Evolutionary conservation across 1,140 invertebrate species (phyloP).

Genomic region (Drosophila lini): DNA sequence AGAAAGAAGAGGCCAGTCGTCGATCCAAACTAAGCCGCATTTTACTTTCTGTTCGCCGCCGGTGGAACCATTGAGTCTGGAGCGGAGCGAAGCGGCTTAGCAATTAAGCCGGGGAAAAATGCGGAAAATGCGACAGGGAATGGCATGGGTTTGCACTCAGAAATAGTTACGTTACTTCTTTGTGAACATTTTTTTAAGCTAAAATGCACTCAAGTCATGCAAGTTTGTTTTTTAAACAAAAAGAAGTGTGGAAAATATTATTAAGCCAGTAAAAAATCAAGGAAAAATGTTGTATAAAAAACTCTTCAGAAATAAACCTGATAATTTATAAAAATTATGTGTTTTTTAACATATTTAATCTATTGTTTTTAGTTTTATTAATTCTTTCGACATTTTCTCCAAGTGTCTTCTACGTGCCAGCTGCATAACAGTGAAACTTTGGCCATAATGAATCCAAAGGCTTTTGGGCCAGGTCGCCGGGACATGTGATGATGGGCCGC

Average conservation of each 20-base stretch:
- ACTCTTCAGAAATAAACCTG: not conserved
- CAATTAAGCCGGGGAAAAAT: constrained; percentile 70
- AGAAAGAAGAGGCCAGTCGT: constrained; percentile 40
- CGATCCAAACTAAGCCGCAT: constrained; percentile 37
- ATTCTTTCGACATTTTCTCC: not conserved
- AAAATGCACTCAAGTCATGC: not conserved
- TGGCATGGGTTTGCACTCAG: constrained; percentile 18
- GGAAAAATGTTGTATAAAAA: not conserved
- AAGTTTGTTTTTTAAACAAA: not conserved
- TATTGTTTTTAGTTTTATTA: no score
- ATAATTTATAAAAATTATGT: no score
- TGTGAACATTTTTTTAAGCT: not conserved
- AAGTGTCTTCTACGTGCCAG: constrained; percentile 11
- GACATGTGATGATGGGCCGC: constrained; percentile 54
- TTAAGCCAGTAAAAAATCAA: not conserved
- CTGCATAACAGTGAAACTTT: constrained; percentile 56
- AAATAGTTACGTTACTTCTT: constrained; percentile 3
- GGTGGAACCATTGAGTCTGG: constrained; percentile 32
- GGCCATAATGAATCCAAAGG: constrained; percentile 30
- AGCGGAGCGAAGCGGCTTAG: constrained; percentile 33
- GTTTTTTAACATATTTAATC: no score
- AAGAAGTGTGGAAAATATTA: not conserved
- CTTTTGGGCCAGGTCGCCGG: constrained; percentile 21
- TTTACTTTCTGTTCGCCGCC: constrained; percentile 67
- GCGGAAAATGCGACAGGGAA: constrained; percentile 44